These are phyloP conservation scores for Ceramica pisi DNA, from an alignment of 2,888 invertebrate genomes.

Conservation along the genomic window DNA sequence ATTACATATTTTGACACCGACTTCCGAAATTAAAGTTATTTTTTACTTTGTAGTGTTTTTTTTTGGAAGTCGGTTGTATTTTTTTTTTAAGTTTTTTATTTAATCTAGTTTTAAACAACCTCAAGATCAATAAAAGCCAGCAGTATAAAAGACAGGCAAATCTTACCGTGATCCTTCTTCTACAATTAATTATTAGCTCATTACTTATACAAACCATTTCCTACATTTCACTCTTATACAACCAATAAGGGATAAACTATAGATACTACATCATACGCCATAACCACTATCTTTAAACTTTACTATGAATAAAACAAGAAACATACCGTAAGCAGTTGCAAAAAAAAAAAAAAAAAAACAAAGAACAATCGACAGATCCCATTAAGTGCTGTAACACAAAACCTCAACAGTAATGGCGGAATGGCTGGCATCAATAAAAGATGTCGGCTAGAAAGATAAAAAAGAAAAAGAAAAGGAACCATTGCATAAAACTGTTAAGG, in stretches of 20 bases:
- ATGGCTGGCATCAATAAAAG: constrained; percentile 59
- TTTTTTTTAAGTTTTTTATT: no score
- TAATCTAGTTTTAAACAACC: no score
- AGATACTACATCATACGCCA: background rate
- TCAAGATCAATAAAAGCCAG: background rate
- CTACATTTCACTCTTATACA: background rate
- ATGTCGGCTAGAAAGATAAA: constrained; percentile 54
- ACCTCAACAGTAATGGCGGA: constrained; percentile 58
- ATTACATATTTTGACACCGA: no score
- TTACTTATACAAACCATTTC: background rate
- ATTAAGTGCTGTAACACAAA: constrained; percentile 53
- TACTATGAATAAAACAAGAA: constrained; percentile 5
- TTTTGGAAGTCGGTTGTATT: no score
- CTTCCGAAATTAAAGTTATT: no score
- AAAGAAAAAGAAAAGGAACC: constrained; percentile 44
- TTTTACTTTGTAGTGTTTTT: no score
- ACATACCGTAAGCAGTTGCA: constrained; percentile 18
- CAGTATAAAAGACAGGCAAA: background rate
- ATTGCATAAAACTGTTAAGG: constrained; percentile 51
- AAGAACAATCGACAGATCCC: constrained; percentile 33
- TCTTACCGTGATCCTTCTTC: no score
- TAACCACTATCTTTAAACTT: constrained; percentile 8
- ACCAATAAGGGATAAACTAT: background rate
- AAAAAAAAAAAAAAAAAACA: constrained; percentile 14
- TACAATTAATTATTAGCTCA: background rate